Conservation (phyloP, 2,113 vertebrate genomes). For the Penelope pileata region DNA sequence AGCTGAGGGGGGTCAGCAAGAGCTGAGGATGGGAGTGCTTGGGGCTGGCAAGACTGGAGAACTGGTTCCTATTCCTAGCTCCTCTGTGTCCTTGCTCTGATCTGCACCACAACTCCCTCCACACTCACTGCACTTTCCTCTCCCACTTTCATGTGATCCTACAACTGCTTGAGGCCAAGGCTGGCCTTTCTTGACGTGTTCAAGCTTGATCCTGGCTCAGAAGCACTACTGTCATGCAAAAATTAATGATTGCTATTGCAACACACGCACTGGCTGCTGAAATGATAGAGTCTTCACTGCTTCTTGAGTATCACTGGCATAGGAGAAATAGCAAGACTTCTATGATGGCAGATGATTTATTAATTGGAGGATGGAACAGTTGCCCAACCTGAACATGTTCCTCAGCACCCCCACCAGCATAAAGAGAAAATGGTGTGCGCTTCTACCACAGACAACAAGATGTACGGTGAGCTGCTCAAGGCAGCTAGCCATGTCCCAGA, state of each 20-base stretch:
- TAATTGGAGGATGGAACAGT: background rate
- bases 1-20: background rate
- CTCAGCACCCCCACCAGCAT: background rate
- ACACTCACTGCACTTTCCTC: rapidly evolving
- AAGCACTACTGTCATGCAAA: background rate
- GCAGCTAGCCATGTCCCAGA: background rate
- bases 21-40: background rate
- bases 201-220: background rate
- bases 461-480: background rate
- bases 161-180: background rate
- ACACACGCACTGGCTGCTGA: background rate
- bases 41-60: background rate
- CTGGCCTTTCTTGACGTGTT: background rate
- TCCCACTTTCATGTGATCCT: background rate
- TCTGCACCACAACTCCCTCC: background rate
- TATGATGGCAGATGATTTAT: background rate
- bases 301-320: background rate
- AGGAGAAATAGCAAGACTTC: background rate
- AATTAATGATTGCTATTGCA: background rate
- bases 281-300: background rate
- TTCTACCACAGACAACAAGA: background rate
- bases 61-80: background rate
- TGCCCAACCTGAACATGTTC: too few species aligned
- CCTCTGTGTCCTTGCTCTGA: rapidly evolving
- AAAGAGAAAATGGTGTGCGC: background rate